Conservation (phyloP, 2,888 invertebrate species). For the Epistrophe grossulariae region DNA sequence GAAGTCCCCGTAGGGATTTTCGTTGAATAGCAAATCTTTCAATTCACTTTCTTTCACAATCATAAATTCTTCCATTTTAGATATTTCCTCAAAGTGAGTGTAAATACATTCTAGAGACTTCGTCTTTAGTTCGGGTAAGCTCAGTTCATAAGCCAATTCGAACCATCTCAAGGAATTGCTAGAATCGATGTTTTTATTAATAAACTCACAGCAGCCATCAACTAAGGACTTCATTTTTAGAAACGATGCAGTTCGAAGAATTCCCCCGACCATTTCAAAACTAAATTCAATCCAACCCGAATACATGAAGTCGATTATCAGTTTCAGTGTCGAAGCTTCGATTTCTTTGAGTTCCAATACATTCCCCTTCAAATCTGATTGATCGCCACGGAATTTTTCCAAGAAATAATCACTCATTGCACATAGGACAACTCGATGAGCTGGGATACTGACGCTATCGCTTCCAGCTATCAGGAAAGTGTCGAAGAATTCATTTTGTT, state of each 20-base stretch:
- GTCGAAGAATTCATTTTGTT: neutral
- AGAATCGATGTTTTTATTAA: no score
- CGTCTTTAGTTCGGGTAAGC: no score
- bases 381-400: neutral
- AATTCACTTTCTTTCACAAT: no score
- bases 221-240: neutral
- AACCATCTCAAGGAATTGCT: no score
- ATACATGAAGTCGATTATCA: slow-evolving; percentile 2
- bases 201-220: no score
- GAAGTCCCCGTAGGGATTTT: no score
- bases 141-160: no score
- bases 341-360: neutral
- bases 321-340: neutral
- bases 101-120: no score
- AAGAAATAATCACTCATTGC: slow-evolving; percentile 1
- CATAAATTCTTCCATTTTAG: no score
- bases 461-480: neutral
- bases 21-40: no score
- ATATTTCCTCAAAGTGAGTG: no score
- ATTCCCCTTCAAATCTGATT: neutral
- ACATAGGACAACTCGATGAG: neutral
- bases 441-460: neutral
- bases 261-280: neutral
- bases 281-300: neutral
- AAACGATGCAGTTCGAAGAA: neutral